These are phyloP conservation scores for Drosophila ohnishii DNA, from an alignment of 1,140 invertebrate species.

Conservation along the genomic window DNA sequence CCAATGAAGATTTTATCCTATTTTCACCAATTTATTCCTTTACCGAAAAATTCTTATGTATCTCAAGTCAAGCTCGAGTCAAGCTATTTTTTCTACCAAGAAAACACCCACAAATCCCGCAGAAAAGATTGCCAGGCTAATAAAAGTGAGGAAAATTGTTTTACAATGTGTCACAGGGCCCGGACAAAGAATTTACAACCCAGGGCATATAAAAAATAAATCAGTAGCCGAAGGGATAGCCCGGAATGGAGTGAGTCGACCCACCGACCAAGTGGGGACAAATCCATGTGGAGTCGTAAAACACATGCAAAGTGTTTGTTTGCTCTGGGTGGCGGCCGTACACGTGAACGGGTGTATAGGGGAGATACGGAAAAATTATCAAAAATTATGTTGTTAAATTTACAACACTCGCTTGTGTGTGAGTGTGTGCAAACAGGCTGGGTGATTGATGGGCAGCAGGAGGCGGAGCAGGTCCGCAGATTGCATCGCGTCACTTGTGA, in stretches of 20 bases:
- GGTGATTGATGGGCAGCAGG: slow-evolving; percentile 63
- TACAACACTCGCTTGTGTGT: slow-evolving; percentile 55
- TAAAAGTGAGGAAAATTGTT: slow-evolving; percentile 68
- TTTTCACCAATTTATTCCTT: slow-evolving; percentile 11
- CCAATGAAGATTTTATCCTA: slow-evolving; percentile 18
- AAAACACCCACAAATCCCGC: slow-evolving; percentile 30
- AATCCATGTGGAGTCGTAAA: slow-evolving; percentile 70
- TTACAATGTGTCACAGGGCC: slow-evolving; percentile 65
- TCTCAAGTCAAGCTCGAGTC: not conserved
- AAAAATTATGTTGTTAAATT: slow-evolving; percentile 81
- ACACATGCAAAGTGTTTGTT: slow-evolving; percentile 71
- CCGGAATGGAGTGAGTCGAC: not conserved
- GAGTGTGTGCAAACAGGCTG: slow-evolving; percentile 49
- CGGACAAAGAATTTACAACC: slow-evolving; percentile 56
- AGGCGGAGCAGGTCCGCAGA: not conserved
- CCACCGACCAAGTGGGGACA: slow-evolving; percentile 37
- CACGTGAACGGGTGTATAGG: slow-evolving; percentile 4
- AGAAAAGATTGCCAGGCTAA: slow-evolving; percentile 29
- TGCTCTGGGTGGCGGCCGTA: not conserved
- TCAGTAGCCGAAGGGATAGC: slow-evolving; percentile 41
- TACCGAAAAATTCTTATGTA: not conserved
- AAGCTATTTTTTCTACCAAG: slow-evolving; percentile 23
- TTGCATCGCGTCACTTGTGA: slow-evolving; percentile 71
- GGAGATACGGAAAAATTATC: slow-evolving; percentile 67
- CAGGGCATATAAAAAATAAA: slow-evolving; percentile 55